Evolutionary conservation across 2,888 invertebrate genomes (phyloP).

Genomic region (Hanleya hanleyi): DNA sequence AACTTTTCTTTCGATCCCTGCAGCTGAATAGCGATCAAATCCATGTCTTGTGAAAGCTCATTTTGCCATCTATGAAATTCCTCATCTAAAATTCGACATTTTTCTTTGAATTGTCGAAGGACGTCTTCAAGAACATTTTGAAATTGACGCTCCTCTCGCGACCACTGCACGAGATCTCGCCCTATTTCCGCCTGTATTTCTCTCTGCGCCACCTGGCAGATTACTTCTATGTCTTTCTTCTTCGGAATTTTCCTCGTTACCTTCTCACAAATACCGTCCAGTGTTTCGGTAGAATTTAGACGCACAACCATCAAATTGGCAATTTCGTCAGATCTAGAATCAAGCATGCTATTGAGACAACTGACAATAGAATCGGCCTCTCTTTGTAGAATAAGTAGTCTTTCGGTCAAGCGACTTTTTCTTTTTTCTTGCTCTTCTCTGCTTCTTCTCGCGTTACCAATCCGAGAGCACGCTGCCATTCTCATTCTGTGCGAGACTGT

Average conservation of each 20-base stretch:
- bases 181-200: neutral
- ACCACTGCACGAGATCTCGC: neutral
- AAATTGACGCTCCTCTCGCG: neutral
- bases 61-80: too few relatives aligned
- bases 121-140: neutral
- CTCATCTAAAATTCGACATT: neutral
- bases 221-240: neutral
- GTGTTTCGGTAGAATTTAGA: neutral
- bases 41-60: too few relatives aligned
- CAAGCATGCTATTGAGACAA: neutral
- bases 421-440: neutral
- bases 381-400: neutral
- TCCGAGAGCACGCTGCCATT: too few relatives aligned
- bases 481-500: too few relatives aligned
- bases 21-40: too few relatives aligned
- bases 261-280: neutral
- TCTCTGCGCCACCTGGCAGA: neutral
- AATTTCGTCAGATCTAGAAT: neutral
- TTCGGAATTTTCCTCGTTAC: neutral
- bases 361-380: neutral
- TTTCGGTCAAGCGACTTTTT: neutral
- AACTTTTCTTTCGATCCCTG: too few relatives aligned
- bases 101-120: neutral
- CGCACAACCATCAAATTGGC: neutral
- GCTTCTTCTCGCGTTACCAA: neutral